These are phyloP conservation scores for Zosterops lateralis DNA, from an alignment of 2,113 vertebrate species.

Conservation along the genomic window DNA sequence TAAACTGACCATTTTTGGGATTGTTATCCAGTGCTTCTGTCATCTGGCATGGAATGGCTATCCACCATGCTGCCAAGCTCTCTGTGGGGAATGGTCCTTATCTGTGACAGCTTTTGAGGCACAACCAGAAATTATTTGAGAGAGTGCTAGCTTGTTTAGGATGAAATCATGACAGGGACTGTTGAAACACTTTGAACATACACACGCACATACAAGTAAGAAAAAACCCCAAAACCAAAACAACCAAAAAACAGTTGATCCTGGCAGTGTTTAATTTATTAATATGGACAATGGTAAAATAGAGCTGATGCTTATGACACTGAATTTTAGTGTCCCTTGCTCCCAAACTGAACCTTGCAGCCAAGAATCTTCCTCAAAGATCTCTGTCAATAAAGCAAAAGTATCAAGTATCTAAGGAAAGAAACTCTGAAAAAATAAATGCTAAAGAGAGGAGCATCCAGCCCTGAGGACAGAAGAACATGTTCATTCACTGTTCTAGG, in stretches of 20 bases:
- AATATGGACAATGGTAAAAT: not conserved
- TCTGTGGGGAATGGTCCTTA: not conserved
- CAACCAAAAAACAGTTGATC: not conserved
- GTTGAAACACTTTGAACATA: not conserved
- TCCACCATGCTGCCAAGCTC: not conserved
- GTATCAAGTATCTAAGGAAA: not conserved
- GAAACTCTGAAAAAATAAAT: not conserved
- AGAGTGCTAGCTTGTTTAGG: not conserved
- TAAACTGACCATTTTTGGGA: not conserved
- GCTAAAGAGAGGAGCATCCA: not conserved
- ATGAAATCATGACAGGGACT: not conserved
- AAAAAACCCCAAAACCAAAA: not conserved
- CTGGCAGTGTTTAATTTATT: not conserved
- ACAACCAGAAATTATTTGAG: not conserved
- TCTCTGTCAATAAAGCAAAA: not conserved
- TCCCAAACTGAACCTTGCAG: not conserved
- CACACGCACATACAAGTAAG: fast-evolving
- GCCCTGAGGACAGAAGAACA: not conserved
- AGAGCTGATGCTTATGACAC: not conserved
- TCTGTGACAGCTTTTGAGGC: not conserved
- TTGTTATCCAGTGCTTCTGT: not conserved
- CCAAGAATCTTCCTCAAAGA: not conserved
- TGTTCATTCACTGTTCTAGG: not conserved
- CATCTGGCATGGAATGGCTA: not conserved
- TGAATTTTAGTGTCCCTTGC: not conserved